Conservation (phyloP, 1,140 invertebrate genomes). For the Nymphalis io region DNA sequence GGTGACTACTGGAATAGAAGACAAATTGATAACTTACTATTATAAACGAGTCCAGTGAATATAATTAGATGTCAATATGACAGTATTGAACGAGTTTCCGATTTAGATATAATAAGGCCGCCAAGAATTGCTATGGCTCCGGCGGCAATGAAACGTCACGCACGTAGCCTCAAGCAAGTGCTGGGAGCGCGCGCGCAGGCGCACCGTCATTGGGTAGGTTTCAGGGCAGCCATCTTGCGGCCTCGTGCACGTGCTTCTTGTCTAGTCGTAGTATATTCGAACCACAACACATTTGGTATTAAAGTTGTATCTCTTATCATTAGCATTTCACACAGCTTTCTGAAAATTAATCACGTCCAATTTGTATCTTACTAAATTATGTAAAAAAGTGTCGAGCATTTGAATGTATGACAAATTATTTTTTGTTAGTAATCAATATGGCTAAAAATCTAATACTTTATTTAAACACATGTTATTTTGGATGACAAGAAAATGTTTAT, state of each 20-base stretch:
- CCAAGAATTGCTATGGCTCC: constrained; percentile 56
- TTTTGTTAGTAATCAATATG: too few relatives aligned
- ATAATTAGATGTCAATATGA: constrained; percentile 25
- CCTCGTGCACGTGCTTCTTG: constrained; percentile 90
- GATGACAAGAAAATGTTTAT: background rate
- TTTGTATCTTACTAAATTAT: too few relatives aligned
- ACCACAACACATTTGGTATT: constrained; percentile 97
- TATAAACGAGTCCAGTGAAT: background rate
- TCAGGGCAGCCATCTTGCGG: constrained; percentile 91
- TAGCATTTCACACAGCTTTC: constrained; percentile 92
- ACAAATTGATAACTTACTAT: background rate
- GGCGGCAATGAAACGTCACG: constrained; percentile 66
- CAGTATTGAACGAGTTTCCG: constrained; percentile 30
- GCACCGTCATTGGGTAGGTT: constrained; percentile 90
- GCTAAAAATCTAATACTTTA: too few relatives aligned
- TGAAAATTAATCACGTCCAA: constrained; percentile 74
- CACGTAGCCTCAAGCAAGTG: constrained; percentile 36
- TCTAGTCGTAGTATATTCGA: constrained; percentile 94
- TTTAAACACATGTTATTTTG: too few relatives aligned
- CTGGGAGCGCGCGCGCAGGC: constrained; percentile 44
- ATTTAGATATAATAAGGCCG: constrained; percentile 49
- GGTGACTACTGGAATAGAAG: background rate
- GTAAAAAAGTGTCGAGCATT: too few relatives aligned
- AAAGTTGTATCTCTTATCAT: constrained; percentile 94
- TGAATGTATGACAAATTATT: too few relatives aligned